Conservation (phyloP, 1,140 invertebrate species). For the Penaeus indicus region DNA sequence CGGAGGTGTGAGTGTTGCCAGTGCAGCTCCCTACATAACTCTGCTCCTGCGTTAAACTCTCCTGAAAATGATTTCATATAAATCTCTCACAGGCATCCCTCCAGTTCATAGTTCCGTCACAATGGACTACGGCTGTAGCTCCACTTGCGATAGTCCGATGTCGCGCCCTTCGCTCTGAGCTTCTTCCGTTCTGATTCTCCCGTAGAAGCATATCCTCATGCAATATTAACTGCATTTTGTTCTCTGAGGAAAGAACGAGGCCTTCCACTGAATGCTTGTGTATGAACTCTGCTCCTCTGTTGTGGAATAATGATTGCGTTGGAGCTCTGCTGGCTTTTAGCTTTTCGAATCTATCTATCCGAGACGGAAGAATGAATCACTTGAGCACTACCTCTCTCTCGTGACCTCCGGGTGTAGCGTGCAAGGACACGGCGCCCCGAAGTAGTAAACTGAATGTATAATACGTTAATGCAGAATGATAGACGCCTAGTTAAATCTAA, state of each 20-base stretch:
- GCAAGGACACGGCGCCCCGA: too few relatives aligned
- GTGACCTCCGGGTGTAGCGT: too few relatives aligned
- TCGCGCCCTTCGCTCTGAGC: not conserved
- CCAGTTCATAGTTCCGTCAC: too few relatives aligned
- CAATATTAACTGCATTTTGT: constrained; percentile 33
- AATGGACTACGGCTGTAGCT: too few relatives aligned
- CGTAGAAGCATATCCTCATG: constrained; percentile 1
- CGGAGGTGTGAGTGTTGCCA: constrained; percentile 33
- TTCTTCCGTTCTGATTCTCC: constrained; percentile 7
- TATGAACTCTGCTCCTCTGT: not conserved
- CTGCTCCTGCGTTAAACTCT: too few relatives aligned
- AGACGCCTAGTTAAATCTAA: too few relatives aligned
- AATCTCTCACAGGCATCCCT: too few relatives aligned
- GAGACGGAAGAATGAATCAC: not conserved
- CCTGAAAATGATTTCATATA: too few relatives aligned
- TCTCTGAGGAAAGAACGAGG: not conserved
- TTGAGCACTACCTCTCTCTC: too few relatives aligned
- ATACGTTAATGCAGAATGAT: too few relatives aligned
- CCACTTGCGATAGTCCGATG: too few relatives aligned
- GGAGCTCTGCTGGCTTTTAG: constrained; percentile 30
- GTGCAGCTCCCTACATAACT: not conserved
- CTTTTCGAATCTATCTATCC: not conserved
- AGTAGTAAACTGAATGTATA: too few relatives aligned
- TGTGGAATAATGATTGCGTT: not conserved
- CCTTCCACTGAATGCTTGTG: constrained; percentile 21